These are phyloP conservation scores for Steinernema scapterisci DNA, from an alignment of 2,888 invertebrate species.

Conservation along the genomic window DNA sequence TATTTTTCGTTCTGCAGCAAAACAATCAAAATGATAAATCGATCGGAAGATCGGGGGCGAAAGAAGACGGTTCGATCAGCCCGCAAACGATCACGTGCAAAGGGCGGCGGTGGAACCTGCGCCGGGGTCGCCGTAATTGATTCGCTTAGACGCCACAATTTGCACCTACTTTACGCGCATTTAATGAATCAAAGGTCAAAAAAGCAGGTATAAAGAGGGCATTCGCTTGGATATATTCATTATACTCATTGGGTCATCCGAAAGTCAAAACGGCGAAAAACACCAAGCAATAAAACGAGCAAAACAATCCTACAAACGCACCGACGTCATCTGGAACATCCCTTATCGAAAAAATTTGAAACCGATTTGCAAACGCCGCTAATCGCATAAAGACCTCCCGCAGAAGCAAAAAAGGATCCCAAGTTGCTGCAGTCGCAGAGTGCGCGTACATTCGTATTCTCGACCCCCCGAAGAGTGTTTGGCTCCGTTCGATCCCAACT, in stretches of 20 bases:
- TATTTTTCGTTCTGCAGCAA: background rate
- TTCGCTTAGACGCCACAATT: background rate
- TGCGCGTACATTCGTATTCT: background rate
- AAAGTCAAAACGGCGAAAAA: no score
- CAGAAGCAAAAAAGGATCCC: background rate
- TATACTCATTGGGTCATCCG: no score
- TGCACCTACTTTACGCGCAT: background rate
- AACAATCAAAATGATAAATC: constrained; percentile 4
- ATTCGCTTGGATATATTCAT: no score
- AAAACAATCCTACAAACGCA: background rate
- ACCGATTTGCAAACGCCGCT: background rate
- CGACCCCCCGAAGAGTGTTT: constrained; percentile 9
- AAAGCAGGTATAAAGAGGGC: no score
- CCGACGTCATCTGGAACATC: background rate
- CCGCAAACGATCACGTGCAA: constrained; percentile 18
- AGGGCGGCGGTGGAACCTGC: constrained; percentile 25
- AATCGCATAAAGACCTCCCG: constrained; percentile 25
- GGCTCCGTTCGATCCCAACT: background rate
- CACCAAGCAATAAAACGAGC: background rate
- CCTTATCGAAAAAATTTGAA: background rate
- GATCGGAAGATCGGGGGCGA: background rate
- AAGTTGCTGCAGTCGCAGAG: background rate
- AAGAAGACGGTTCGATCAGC: constrained; percentile 10
- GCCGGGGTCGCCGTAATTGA: background rate
- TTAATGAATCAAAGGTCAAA: no score